phyloP scores from a whole-genome alignment of 2,888 invertebrate genomes.

The Harpagoxenus sublaevis region DNA sequence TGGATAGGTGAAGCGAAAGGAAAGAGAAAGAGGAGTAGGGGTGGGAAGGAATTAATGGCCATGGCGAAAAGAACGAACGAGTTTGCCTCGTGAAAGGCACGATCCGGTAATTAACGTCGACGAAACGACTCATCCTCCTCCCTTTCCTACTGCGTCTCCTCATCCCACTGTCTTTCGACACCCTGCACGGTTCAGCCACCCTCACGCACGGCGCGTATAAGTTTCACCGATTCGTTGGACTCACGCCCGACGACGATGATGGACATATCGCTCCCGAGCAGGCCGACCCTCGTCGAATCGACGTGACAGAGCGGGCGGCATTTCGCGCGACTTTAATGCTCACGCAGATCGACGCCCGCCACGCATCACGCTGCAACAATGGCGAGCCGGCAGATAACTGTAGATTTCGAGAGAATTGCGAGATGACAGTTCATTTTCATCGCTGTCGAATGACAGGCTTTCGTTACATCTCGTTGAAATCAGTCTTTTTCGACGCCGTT shows the following conservation, averaged over 20 bases:
- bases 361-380: constrained; percentile 40
- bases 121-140: constrained; percentile 57
- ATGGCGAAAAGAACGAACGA: constrained; percentile 73
- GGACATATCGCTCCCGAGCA: constrained; percentile 65
- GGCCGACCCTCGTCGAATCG: constrained; percentile 59
- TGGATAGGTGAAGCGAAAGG: constrained; percentile 21
- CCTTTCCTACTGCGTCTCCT: constrained; percentile 9
- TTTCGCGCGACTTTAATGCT: constrained; percentile 59
- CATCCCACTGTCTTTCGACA: constrained; percentile 48
- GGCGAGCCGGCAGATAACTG: constrained; percentile 25
- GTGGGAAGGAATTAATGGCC: constrained; percentile 72
- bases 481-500: background rate
- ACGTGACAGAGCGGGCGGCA: constrained; percentile 43
- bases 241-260: constrained; percentile 64
- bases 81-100: constrained; percentile 70
- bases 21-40: constrained; percentile 34
- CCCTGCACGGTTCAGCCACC: constrained; percentile 41
- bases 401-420: constrained; percentile 34
- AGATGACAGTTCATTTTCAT: constrained; percentile 39
- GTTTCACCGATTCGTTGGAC: constrained; percentile 60
- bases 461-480: background rate
- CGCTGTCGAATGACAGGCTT: constrained; percentile 11
- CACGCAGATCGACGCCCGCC: constrained; percentile 35
- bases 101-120: constrained; percentile 73
- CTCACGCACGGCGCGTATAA: constrained; percentile 56